Conservation (phyloP, 2,888 invertebrate species). For the Mythimna loreyi region DNA sequence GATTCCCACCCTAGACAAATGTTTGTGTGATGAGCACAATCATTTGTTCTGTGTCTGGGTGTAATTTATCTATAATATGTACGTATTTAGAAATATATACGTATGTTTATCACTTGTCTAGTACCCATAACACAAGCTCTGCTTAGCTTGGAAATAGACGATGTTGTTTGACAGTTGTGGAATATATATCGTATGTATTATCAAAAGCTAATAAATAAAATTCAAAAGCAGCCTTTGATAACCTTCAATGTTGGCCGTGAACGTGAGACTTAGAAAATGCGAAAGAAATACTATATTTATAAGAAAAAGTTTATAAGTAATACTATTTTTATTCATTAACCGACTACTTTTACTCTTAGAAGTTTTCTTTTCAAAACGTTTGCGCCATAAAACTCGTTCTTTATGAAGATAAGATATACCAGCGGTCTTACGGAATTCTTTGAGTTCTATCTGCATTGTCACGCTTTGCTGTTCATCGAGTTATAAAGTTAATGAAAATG, state of each 20-base stretch:
- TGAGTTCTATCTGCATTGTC: conserved; percentile 1
- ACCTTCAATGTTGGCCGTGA: background rate
- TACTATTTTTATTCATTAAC: background rate
- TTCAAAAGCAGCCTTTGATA: background rate
- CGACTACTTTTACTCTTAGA: too few species aligned
- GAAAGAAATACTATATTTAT: background rate
- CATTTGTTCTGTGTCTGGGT: too few species aligned
- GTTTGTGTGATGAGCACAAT: too few species aligned
- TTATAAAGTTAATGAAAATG: conserved; percentile 13
- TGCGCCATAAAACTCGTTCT: background rate
- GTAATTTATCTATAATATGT: too few species aligned
- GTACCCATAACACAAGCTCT: too few species aligned
- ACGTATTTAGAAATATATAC: too few species aligned
- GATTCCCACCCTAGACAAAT: too few species aligned
- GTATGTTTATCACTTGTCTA: too few species aligned
- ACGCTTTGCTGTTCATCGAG: background rate
- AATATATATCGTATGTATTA: too few species aligned
- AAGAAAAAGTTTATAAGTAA: too few species aligned
- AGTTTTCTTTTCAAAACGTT: background rate
- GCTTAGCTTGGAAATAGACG: too few species aligned
- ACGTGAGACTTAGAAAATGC: background rate
- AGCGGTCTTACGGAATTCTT: background rate
- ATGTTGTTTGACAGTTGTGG: too few species aligned
- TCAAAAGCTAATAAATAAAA: background rate
- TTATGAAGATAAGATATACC: background rate